Evolutionary conservation across 1,140 invertebrate species (phyloP).

Genomic region (Eriosoma lanigerum): DNA sequence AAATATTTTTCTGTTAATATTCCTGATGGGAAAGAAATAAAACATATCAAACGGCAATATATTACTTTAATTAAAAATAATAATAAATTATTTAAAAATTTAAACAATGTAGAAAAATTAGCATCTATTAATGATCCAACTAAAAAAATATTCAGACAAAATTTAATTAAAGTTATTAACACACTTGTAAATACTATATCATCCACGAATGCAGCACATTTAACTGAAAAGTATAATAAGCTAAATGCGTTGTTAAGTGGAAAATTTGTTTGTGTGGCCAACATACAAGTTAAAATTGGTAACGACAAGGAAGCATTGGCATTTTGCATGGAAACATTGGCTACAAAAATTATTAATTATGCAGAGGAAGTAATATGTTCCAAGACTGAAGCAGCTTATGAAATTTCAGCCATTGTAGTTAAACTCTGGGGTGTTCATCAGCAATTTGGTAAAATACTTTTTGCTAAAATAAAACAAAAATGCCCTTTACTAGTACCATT

Average conservation of each 20-base stretch:
- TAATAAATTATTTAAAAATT: neutral
- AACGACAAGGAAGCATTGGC: neutral
- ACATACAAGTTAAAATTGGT: constrained; percentile 12
- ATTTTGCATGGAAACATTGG: constrained; percentile 35
- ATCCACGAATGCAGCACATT: neutral
- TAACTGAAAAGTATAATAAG: constrained; percentile 39
- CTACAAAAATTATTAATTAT: constrained; percentile 5
- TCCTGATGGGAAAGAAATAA: neutral
- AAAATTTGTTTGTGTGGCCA: constrained; percentile 16
- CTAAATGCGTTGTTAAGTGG: constrained; percentile 28
- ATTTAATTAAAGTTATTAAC: constrained; percentile 19
- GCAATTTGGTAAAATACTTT: constrained; percentile 29
- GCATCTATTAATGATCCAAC: constrained; percentile 16
- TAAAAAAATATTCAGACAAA: constrained; percentile 12
- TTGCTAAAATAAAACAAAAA: constrained; percentile 15
- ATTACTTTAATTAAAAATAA: constrained; percentile 30
- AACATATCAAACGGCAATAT: constrained; percentile 29
- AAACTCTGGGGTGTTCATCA: constrained; percentile 41
- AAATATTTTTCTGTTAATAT: neutral
- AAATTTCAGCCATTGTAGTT: constrained; percentile 59
- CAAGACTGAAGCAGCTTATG: constrained; percentile 50
- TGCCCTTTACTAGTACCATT: constrained; percentile 38
- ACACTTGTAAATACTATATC: constrained; percentile 41
- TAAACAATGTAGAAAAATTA: neutral
- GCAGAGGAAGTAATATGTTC: constrained; percentile 36